Evolutionary conservation across 2,888 invertebrate genomes (phyloP), one percentile per base, ranked within the genome.

Genomic region (Melanotus villosus): DNA sequence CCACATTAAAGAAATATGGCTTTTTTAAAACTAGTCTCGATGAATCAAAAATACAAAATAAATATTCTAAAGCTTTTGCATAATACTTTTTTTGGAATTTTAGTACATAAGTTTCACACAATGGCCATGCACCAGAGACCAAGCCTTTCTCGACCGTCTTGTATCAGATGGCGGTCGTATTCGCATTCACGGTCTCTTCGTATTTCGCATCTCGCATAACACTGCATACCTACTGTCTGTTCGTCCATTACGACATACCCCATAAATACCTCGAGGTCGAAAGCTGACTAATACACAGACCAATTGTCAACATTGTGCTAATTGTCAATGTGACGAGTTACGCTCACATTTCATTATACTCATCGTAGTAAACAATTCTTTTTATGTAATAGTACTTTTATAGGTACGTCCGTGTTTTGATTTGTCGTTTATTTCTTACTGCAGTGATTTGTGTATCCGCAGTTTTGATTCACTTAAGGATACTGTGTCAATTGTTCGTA

Each of bases 251-350:
- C 70, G 65, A 56, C 65, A 70, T 66, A 57, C 34, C 47, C 65
- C 66, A 66, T 66, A 70, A 70, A 70, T 70, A 70, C 65, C 47
- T 62, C 70, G 70, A 70, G 70, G 70, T 66, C 70, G 43, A 60
- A 56, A 63, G 57, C 54, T 70, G 70, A 70, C 62, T 70, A 70
- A 70, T 66, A 45, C 59, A 36, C 18, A 21, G 59, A 38, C 30
- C 66, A 66, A 67, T 69, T 69, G 65, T 69, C 65, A 65, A 45
- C 63, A 65, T 43, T 65, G 59, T 69, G 65, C 38, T 69, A 56
- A 56, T 56, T 34, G 56, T 56, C 21, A 34, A 56, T 56, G 56
- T 56, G 56, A 56, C 38, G 56, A 56, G 23, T 30, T 52, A 45
- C 56, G 59, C 47, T 59, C 38, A 52, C 45, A 34, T 59, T 52